Conservation (phyloP, 2,797 vertebrate genomes). For the Peromyscus attwateri region DNA sequence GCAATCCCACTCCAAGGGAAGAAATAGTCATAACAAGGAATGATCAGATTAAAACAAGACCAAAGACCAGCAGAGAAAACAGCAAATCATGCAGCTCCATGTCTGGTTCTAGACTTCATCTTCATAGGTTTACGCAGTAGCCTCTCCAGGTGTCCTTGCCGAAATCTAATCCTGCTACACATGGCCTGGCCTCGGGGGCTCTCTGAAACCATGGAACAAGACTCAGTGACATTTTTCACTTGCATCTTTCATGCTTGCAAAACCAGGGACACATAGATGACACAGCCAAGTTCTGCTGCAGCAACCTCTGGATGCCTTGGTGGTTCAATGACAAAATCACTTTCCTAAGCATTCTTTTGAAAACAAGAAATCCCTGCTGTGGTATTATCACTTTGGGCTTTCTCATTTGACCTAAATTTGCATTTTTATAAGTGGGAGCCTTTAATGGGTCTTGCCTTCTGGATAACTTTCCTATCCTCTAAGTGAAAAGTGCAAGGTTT, state of each 20-base stretch:
- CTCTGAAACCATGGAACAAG: not conserved
- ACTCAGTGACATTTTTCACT: not conserved
- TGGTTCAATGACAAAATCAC: not conserved
- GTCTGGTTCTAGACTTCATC: not conserved
- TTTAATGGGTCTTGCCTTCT: not conserved
- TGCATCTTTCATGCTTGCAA: not conserved
- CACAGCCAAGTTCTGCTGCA: not conserved
- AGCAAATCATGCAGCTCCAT: not conserved
- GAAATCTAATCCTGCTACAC: not conserved
- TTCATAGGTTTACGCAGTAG: not conserved
- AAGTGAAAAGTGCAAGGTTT: not conserved
- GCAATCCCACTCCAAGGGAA: not conserved
- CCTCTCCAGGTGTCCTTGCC: not conserved
- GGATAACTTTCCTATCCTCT: not conserved
- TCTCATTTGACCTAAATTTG: not conserved
- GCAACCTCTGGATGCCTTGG: not conserved
- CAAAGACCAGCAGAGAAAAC: not conserved
- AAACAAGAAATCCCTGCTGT: not conserved
- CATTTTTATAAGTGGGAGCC: not conserved
- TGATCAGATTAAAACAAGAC: not conserved
- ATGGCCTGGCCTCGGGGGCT: not conserved
- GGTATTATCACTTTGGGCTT: not conserved
- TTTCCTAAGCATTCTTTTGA: not conserved
- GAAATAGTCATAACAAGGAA: not conserved
- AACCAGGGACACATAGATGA: not conserved